Evolutionary conservation across 2,888 invertebrate species (phyloP).

Genomic region (Poecilus cupreus): DNA sequence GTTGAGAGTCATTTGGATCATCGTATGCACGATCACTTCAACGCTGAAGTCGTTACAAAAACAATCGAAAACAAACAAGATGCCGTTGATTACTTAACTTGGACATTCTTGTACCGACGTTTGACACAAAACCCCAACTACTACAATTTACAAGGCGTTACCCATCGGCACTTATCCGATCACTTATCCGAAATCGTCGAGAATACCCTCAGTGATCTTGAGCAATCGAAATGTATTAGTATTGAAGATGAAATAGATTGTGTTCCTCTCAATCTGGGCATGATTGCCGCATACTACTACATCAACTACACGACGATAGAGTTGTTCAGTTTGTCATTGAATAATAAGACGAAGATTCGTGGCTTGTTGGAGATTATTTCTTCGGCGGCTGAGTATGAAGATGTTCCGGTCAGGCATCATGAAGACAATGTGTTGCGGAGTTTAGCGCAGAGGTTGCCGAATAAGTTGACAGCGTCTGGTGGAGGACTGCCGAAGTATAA

Average conservation of each 20-base stretch:
- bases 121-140: slow-evolving; percentile 99
- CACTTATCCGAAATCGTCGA: slow-evolving; percentile 99
- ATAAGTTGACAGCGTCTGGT: slow-evolving; percentile 78
- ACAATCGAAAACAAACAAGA: slow-evolving; percentile 99
- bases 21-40: slow-evolving; percentile 98
- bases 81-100: slow-evolving; percentile 99
- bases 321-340: slow-evolving; percentile 96
- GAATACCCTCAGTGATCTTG: slow-evolving; percentile 93
- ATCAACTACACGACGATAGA: slow-evolving; percentile 99
- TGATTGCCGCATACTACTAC: slow-evolving; percentile 99
- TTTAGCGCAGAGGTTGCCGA: slow-evolving; percentile 75
- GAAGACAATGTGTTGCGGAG: slow-evolving; percentile 90
- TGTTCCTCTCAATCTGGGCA: slow-evolving; percentile 96
- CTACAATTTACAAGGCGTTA: slow-evolving; percentile 97
- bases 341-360: slow-evolving; percentile 97
- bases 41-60: slow-evolving; percentile 99
- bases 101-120: slow-evolving; percentile 98
- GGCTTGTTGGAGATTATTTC: slow-evolving; percentile 98
- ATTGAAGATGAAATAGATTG: slow-evolving; percentile 99
- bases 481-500: slow-evolving; percentile 87
- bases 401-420: slow-evolving; percentile 94
- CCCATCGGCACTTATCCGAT: slow-evolving; percentile 97
- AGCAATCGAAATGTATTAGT: slow-evolving; percentile 97
- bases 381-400: slow-evolving; percentile 97
- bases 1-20: slow-evolving; percentile 99